Base-by-base conservation (phyloP, 2,113 vertebrate species). In the Microcebus jonahi region DNA sequence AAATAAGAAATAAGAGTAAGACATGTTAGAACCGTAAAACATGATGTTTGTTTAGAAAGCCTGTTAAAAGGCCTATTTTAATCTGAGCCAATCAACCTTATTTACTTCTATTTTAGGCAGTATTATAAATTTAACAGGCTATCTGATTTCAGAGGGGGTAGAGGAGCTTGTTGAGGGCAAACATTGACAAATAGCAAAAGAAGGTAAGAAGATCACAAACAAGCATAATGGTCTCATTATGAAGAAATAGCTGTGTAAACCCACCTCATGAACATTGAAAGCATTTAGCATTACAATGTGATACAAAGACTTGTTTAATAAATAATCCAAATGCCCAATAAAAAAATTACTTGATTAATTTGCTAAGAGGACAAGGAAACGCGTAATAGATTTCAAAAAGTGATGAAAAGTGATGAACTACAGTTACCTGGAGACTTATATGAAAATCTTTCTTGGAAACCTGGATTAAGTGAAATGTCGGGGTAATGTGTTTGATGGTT, bases 1-100 rank as follows among this genome's bases (percentile, higher is more conserved):
- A 91, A 96, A 71, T 67, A 71, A 50, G 59, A 63, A 96, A 71
- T 67, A 71, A 50, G 59, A 63, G 45, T 57, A 73, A 68, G 88
- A 91, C 68, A 61, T 82, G 61, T 61, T 50, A 82, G 36, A 92
- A 83, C n/a, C 71, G 13, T 53, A 53, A 91, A n/a, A 61, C 36
- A 63, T 93, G 17, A 50, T n/a, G 48, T 83, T 92, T 88, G 21
- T 75, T 83, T 42, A 63, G 29, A 88, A 94, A 55, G 48, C 25
- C 45, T 63, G 20, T 53, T 92, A 67, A 57, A 67, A 57, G 34
- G 8, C 29, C 21, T 59, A n/a, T 76, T 18, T 85, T 68, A 90
- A 73, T 14, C 31, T 36, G 81, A 93, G 29, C 18, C 57, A 89
- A 88, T 59, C 23, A 61, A 63, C 20, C 61, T 36, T 67, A 36